Evolutionary conservation across 2,888 invertebrate genomes (phyloP), one percentile per base, ranked within the genome.

Genomic region (Drepanosiphum platanoidis): DNA sequence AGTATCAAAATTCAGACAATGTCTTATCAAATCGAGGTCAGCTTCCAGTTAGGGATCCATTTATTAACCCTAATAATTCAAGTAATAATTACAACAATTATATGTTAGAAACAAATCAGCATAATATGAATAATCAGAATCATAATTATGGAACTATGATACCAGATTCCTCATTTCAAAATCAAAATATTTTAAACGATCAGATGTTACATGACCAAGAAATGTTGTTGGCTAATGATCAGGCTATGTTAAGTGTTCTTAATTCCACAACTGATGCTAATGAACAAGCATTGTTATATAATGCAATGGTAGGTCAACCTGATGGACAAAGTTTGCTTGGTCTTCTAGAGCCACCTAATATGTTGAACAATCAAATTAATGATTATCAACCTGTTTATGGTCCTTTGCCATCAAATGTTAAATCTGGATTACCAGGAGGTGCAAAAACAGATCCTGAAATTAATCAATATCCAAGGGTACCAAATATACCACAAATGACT

Each of bases 341-440:
- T 68, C 84, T 84, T 46, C 36, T 84, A 39, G 84, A 84, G 3
- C 68, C 84, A 0, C 83, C 83, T 30, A 84, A 15, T 13, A 84
- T 84, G 75, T 64, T 84, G 39, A 84, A 68, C n/a, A 77, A 58
- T 77, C 84, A 77, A 70, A 84, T 75, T 36, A 84, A 84, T 70
- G 75, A 77, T 68, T 84, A 84, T 77, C 84, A 84, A 58, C 84
- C 84, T 9, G 68, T 68, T 32, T 84, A 84, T 84, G 84, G 84
- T 4, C 77, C 84, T 39, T 39, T 84, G 27, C 84, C 84, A 27
- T 30, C 80, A 64, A 86, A 86, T 0, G 27, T 87, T 32, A 87
- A 80, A 72, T 86, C 87, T 1, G 87, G 87, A 30, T 86, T 87
- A 81, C 87, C 87, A 1, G 87, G 87, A 36, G 87, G 87, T 27